Conservation (phyloP, 2,113 vertebrate genomes). For the Misgurnus mizolepis region DNA sequence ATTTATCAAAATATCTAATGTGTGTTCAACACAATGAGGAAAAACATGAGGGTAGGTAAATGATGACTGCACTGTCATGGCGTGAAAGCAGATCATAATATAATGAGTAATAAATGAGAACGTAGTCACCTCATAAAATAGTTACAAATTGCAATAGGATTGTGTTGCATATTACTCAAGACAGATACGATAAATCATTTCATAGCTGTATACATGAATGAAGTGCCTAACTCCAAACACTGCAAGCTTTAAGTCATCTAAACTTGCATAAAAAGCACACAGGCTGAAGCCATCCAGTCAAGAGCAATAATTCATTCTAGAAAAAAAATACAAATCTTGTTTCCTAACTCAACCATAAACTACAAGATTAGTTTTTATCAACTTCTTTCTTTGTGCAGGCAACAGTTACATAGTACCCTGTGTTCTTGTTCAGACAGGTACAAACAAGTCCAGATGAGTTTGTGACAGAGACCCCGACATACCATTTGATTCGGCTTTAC, state of each 20-base stretch:
- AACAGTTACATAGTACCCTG: constrained; percentile 58
- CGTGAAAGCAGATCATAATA: no score
- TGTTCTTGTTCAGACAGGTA: constrained; percentile 67
- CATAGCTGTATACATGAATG: neutral
- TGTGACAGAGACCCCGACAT: constrained; percentile 65
- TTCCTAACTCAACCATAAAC: constrained; percentile 46
- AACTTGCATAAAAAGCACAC: neutral
- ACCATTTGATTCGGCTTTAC: neutral
- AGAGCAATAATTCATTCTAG: no score
- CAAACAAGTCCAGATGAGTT: constrained; percentile 46
- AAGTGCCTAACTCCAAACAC: constrained; percentile 1
- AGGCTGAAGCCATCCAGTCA: constrained; percentile 13
- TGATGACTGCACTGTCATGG: no score
- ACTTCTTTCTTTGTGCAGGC: constrained; percentile 37
- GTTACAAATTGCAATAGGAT: no score
- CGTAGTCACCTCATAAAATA: no score
- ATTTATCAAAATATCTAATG: no score
- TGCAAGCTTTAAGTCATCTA: neutral
- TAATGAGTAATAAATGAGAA: no score
- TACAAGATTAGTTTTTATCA: constrained; percentile 53
- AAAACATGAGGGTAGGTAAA: no score
- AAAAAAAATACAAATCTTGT: constrained; percentile 37
- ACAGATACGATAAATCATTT: neutral
- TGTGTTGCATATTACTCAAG: neutral
- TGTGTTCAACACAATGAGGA: no score